Evolutionary conservation across 2,888 invertebrate species (phyloP).

Genomic region (Mantis religiosa): DNA sequence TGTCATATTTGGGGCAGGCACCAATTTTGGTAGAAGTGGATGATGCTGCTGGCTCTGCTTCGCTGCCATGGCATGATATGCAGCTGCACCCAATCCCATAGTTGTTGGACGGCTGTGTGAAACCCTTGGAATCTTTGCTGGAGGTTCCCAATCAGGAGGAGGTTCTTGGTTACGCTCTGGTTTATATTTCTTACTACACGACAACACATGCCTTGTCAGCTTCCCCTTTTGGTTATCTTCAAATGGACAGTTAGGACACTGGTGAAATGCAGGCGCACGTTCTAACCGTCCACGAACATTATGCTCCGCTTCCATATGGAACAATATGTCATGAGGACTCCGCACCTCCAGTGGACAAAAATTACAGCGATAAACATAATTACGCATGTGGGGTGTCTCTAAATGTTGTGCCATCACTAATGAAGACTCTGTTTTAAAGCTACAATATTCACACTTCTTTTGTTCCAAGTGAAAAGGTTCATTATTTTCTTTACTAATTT

Average conservation of each 20-base stretch:
- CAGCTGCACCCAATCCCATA: slow-evolving; percentile 37
- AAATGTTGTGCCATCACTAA: slow-evolving; percentile 81
- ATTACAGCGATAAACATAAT: slow-evolving; percentile 76
- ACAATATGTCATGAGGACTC: slow-evolving; percentile 81
- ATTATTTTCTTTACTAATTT: slow-evolving; percentile 81
- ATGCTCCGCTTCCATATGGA: slow-evolving; percentile 89
- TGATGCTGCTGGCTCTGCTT: slow-evolving; percentile 35
- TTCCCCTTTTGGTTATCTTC: slow-evolving; percentile 92
- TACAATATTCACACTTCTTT: slow-evolving; percentile 84
- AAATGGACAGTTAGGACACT: slow-evolving; percentile 90
- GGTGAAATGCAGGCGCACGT: slow-evolving; percentile 80
- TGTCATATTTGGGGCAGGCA: slow-evolving; percentile 41
- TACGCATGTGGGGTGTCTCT: slow-evolving; percentile 88
- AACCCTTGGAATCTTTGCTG: slow-evolving; percentile 84
- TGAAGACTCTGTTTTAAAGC: slow-evolving; percentile 82
- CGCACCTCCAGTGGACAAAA: slow-evolving; percentile 77
- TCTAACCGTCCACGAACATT: slow-evolving; percentile 78
- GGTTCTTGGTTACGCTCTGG: slow-evolving; percentile 82
- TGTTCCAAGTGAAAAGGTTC: slow-evolving; percentile 68
- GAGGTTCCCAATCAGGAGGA: slow-evolving; percentile 87
- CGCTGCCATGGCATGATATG: slow-evolving; percentile 44
- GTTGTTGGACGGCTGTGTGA: slow-evolving; percentile 40
- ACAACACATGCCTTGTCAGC: slow-evolving; percentile 78
- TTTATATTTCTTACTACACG: slow-evolving; percentile 86
- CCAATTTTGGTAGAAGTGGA: slow-evolving; percentile 46